Evolutionary conservation across 35 echinoderm and acorn worm species (phyloP).

Genomic region (Antedon bifida): DNA sequence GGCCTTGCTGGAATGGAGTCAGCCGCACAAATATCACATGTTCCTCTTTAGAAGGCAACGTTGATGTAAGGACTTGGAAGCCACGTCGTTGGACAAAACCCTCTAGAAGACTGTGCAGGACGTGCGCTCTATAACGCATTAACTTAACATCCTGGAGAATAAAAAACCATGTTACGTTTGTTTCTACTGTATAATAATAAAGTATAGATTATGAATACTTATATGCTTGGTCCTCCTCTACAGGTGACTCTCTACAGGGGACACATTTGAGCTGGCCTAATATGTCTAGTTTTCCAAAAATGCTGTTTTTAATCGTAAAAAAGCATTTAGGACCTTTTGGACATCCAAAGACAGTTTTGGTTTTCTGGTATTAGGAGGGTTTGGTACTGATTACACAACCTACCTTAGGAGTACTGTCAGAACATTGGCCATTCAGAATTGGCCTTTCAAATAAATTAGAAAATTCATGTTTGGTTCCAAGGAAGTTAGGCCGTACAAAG

Average conservation of each 20-base stretch:
- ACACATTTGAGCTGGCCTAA: no score
- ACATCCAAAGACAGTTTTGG: no score
- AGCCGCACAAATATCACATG: slow-evolving; percentile 72
- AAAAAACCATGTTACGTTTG: not conserved
- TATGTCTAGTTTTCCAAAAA: no score
- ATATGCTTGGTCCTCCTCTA: no score
- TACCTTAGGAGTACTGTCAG: slow-evolving; percentile 83
- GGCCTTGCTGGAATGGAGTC: slow-evolving; percentile 74
- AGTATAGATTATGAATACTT: no score
- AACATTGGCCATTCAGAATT: slow-evolving; percentile 81
- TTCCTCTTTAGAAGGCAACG: slow-evolving; percentile 69
- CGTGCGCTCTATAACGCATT: slow-evolving; percentile 81
- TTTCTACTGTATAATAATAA: no score
- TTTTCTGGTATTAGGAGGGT: no score
- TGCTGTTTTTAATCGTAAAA: no score
- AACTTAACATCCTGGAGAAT: slow-evolving; percentile 56
- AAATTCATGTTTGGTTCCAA: slow-evolving; percentile 89
- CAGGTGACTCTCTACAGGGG: no score
- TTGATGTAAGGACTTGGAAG: slow-evolving; percentile 41
- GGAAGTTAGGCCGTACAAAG: slow-evolving; percentile 91
- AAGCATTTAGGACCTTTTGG: no score
- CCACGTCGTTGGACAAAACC: slow-evolving; percentile 89
- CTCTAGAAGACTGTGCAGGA: slow-evolving; percentile 65
- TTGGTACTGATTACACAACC: no score
- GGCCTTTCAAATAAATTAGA: slow-evolving; percentile 95